Evolutionary conservation across 2,113 vertebrate genomes (phyloP), one percentile per base, ranked within the genome.

Genomic region (Ursus arctos): DNA sequence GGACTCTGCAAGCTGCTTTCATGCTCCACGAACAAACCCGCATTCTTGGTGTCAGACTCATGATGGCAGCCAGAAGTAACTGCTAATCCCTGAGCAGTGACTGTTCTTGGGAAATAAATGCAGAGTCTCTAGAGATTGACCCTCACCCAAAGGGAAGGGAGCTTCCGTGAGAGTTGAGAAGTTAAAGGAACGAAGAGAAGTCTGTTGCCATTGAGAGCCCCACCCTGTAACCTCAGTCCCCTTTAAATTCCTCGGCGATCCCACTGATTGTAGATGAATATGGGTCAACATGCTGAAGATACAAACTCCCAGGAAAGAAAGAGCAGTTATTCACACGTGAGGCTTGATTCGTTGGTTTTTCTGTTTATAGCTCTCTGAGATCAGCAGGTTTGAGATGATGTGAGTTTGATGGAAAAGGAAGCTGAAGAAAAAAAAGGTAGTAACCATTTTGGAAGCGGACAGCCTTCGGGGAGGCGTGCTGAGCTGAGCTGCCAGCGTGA

Each of bases 1-100:
- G 67, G 47, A 86, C 33, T 77, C 65, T 87, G 22, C 33, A 96
- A 94, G 67, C 36, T 22, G 18, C 80, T 95, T 86, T 55, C 53
- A 72, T 2, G 79, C 2, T 36, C 31, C 28, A n/a, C 10, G 21
- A 74, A 63, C 40, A 63, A 65, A 95, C 36, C 43, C 74, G 55
- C 16, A 67, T 67, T 94, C 59, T 72, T 74, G 61, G 21, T 19
- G 15, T 51, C 53, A 84, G 57, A 11, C 82, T 69, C 19, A 0
- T 31, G 18, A 26, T 55, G 49, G 49, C 24, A 95, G 71, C 21
- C 77, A 69, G 84, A 63, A 83, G 40, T 16, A 26, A 88, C 2
- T 69, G 47, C 36, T 88, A 85, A 76, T 76, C 22, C 31, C 24
- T 40, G 71, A 93, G 49, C 33, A 61, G 40, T 28, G 36, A 82